Conservation (phyloP, 2,888 invertebrate genomes). For the Laspeyria flexula region DNA sequence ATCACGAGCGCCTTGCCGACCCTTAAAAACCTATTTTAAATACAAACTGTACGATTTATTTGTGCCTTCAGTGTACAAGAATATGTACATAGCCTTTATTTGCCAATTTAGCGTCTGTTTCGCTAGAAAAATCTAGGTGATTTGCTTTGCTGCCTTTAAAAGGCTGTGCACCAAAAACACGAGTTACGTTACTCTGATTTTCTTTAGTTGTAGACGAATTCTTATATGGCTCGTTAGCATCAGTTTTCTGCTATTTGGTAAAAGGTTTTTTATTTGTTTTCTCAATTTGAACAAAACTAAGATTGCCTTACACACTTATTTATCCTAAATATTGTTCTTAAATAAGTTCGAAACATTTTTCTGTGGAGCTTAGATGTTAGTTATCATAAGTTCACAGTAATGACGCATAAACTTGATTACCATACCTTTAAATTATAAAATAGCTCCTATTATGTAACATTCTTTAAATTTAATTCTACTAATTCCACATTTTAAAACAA, state of each 20-base stretch:
- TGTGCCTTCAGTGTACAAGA: constrained; percentile 28
- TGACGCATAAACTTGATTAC: too few species aligned
- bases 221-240: constrained; percentile 52
- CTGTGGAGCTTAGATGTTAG: too few species aligned
- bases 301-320: too few species aligned
- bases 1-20: too few species aligned
- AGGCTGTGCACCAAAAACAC: constrained; percentile 47
- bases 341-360: too few species aligned
- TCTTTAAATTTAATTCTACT: too few species aligned
- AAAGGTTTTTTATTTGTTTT: neutral
- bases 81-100: constrained; percentile 49
- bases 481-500: too few species aligned
- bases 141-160: constrained; percentile 53
- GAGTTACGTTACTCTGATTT: constrained; percentile 56
- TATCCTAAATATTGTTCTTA: too few species aligned
- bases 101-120: constrained; percentile 60
- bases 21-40: neutral
- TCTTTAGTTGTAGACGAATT: constrained; percentile 48
- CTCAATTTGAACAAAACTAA: too few species aligned
- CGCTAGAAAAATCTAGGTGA: constrained; percentile 60
- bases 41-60: constrained; percentile 3
- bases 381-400: too few species aligned
- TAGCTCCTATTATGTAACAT: too few species aligned
- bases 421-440: too few species aligned
- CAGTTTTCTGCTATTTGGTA: constrained; percentile 9